Conservation (phyloP, 2,113 vertebrate species). For the Psilopsiagon aurifrons region DNA sequence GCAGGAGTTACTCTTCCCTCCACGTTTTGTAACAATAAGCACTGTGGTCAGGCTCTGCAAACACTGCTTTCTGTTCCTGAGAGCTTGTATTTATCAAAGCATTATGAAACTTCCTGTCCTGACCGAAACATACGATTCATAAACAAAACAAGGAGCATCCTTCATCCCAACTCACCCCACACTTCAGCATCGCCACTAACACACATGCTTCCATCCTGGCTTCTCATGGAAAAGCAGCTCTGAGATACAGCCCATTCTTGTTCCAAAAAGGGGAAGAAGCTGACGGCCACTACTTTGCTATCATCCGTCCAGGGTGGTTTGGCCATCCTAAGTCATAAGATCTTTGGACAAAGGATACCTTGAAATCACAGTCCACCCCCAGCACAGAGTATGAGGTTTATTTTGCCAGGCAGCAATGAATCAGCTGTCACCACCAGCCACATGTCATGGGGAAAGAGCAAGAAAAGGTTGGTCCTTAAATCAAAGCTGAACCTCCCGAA, state of each 20-base stretch:
- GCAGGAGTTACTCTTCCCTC: background rate
- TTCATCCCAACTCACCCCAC: background rate
- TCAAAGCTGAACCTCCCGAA: background rate
- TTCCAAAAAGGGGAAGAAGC: background rate
- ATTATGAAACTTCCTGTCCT: background rate
- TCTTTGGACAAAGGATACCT: background rate
- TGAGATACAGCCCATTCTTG: background rate
- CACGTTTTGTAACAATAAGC: background rate
- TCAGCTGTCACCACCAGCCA: background rate
- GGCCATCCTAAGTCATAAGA: background rate
- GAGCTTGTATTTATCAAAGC: background rate
- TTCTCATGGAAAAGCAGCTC: background rate
- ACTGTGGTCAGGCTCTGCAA: background rate
- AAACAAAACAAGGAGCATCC: background rate
- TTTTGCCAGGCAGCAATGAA: background rate
- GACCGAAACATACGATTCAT: background rate
- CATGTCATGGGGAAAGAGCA: background rate
- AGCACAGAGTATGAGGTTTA: background rate
- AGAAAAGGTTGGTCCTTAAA: background rate
- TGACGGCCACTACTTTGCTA: background rate
- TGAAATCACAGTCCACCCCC: background rate
- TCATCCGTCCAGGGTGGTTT: background rate
- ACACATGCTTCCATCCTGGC: accelerated
- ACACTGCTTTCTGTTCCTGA: background rate
- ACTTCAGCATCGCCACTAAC: accelerated